phyloP scores from a whole-genome alignment of 1,140 invertebrate species.

The Achatina immaculata region DNA sequence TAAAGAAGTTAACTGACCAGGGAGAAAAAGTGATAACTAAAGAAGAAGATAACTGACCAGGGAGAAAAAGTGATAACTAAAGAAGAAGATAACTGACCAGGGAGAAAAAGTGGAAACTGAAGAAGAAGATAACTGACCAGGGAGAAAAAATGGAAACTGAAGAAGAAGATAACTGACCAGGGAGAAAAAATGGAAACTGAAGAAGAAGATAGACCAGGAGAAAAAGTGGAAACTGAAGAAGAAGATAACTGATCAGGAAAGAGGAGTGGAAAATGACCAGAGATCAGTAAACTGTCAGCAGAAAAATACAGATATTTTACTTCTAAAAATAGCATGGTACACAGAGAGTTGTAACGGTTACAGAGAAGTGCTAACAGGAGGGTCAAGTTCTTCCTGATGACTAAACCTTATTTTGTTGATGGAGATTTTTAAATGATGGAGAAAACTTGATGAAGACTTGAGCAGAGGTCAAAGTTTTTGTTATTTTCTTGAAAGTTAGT shows the following conservation, averaged over 20 bases:
- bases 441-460: too few species aligned
- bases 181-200: neutral
- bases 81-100: neutral
- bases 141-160: neutral
- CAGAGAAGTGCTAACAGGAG: too few species aligned
- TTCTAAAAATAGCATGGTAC: too few species aligned
- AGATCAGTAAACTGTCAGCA: too few species aligned
- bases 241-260: neutral
- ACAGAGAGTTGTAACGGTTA: too few species aligned
- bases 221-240: conserved; percentile 3
- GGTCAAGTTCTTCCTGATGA: too few species aligned
- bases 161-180: neutral
- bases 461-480: too few species aligned
- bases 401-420: too few species aligned
- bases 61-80: neutral
- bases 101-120: neutral
- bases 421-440: too few species aligned
- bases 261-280: neutral
- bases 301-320: too few species aligned
- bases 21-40: neutral
- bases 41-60: neutral
- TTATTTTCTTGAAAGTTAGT: too few species aligned
- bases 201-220: neutral
- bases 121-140: conserved; percentile 5
- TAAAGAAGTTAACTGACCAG: neutral